Evolutionary conservation across 2,888 invertebrate genomes (phyloP), one percentile per base, ranked within the genome.

Genomic region (Synanthedon tipuliformis): DNA sequence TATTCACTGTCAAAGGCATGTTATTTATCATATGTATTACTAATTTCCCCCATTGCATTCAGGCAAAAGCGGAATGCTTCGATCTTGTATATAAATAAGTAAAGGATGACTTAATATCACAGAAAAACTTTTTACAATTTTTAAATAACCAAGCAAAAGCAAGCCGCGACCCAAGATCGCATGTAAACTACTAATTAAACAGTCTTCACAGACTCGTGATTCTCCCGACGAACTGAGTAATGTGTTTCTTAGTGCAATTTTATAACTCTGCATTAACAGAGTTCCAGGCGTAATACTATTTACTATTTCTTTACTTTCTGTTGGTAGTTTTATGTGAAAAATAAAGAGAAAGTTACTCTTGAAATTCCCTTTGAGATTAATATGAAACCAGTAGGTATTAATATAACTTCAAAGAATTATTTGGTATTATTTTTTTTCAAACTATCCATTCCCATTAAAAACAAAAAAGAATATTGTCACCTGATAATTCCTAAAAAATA

Each of bases 151-250:
- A 53, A 68, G 65, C 76, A 81, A 79, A 79, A 63, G 80, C 78
- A 72, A 69, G 11, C n/a, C 59, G 61, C 66, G 70, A 71, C 64
- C 65, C 66, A 58, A 78, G 75, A 78, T 84, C 75, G 81, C 81
- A 73, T 86, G 84, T 78, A 82, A 73, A 70, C 65, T 70, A 74
- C 76, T 81, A 85, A 85, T 85, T 85, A 85, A 81, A 75, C 70
- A 18, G 71, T 78, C 73, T 77, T 73, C 71, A 73, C 73, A 67
- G 67, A 69, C 78, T 76, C 78, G 75, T 75, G 78, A 76, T 78
- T 70, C 69, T 78, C 78, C 78, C 77, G 75, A 61, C 59, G 63
- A 61, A 60, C 61, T 69, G 71, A 71, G 68, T 78, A 73, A 78
- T 75, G 72, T 51, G 48, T 54, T 52, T 52, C 51, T 50, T 54